phyloP scores from a whole-genome alignment of 2,888 invertebrate genomes.

The Sphaeridia pumilis region DNA sequence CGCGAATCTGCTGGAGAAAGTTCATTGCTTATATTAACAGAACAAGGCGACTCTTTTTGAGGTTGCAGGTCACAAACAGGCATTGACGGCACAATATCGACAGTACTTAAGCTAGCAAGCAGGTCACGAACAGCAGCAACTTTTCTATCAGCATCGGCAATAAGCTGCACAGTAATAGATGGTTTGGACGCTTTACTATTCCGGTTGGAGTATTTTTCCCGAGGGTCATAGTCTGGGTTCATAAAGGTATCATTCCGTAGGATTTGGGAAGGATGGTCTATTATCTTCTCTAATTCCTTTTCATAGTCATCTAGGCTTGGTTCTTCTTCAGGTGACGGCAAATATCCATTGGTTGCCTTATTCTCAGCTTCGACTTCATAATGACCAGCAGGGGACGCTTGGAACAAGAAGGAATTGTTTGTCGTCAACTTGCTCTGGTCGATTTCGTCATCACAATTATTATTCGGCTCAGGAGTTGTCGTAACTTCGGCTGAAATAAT shows the following conservation, averaged over 20 bases:
- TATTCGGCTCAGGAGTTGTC: background rate
- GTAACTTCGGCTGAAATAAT: background rate
- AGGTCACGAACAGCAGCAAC: background rate
- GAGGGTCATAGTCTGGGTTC: slow-evolving; percentile 5
- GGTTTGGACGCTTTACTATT: too few relatives aligned
- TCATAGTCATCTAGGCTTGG: background rate
- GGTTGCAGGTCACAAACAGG: too few relatives aligned
- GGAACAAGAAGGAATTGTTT: background rate
- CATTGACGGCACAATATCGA: background rate
- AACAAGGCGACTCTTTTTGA: background rate
- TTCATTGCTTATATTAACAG: background rate
- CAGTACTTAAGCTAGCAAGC: background rate
- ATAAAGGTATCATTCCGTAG: background rate
- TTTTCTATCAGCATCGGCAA: background rate
- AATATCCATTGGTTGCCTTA: background rate
- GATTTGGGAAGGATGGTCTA: background rate
- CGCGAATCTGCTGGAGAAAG: background rate
- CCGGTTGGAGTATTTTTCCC: slow-evolving; percentile 11
- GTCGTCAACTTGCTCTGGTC: background rate
- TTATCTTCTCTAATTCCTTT: slow-evolving; percentile 2
- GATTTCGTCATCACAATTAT: background rate
- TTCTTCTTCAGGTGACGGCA: background rate
- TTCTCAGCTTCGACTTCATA: background rate
- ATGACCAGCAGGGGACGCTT: background rate
- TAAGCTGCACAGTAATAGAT: too few relatives aligned